Conservation (phyloP, 2,888 invertebrate genomes). For the Leptinotarsa rubiginosa region DNA sequence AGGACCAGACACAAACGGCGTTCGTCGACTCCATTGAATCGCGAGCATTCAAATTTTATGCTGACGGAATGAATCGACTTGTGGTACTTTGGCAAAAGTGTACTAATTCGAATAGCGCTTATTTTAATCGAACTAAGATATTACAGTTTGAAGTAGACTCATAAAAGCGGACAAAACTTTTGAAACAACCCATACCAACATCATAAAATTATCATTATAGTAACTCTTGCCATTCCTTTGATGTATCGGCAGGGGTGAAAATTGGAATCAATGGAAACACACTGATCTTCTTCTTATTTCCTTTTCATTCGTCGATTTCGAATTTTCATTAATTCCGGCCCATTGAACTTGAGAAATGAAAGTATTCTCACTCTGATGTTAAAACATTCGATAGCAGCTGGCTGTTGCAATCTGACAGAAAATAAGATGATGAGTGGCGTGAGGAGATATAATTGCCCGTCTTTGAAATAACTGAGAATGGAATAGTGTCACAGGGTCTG, state of each 20-base stretch:
- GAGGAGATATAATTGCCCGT: neutral
- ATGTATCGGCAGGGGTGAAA: slow-evolving; percentile 6
- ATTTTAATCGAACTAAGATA: too few relatives aligned
- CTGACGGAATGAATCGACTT: too few relatives aligned
- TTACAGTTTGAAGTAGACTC: too few relatives aligned
- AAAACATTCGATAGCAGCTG: neutral
- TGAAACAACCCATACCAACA: neutral
- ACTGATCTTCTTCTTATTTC: neutral
- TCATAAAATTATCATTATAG: neutral
- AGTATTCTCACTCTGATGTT: neutral
- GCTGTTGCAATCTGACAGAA: neutral
- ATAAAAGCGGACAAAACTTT: too few relatives aligned
- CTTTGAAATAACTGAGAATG: neutral
- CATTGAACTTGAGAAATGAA: slow-evolving; percentile 13
- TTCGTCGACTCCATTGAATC: too few relatives aligned
- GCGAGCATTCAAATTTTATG: too few relatives aligned
- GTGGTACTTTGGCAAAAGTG: too few relatives aligned
- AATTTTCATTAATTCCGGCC: slow-evolving; percentile 13
- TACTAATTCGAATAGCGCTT: too few relatives aligned
- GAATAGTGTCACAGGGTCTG: neutral
- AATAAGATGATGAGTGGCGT: slow-evolving; percentile 12
- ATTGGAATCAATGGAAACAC: neutral
- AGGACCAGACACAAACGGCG: too few relatives aligned
- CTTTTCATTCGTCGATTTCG: slow-evolving; percentile 2
- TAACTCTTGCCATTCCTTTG: neutral